Percentiles rank a stretch among this genome's conserved stretches.
Evolutionary conservation across 2,113 vertebrate species (phyloP).

Genomic region (Notarius lentiginosus): DNA sequence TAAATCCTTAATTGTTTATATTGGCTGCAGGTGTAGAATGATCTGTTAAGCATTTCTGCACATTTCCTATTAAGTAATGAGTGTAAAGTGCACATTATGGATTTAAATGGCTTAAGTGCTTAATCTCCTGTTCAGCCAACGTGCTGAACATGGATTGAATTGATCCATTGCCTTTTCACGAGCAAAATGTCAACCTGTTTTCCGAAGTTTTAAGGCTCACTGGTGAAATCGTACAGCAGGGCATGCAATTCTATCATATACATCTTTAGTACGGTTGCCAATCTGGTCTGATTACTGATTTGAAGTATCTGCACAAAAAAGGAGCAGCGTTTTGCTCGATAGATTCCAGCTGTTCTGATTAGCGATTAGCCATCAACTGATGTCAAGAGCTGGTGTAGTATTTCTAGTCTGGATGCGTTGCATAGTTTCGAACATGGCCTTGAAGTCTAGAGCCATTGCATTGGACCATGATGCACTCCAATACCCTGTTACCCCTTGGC

Average conservation of each 20-base stretch:
- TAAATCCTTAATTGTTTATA: slow-evolving; percentile 17
- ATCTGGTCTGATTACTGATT: background rate
- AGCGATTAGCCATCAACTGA: background rate
- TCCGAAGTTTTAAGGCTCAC: background rate
- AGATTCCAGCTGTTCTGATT: background rate
- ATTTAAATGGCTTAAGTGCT: slow-evolving; percentile 47
- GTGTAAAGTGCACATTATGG: slow-evolving; percentile 38
- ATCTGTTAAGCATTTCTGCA: slow-evolving; percentile 23
- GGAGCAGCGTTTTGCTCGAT: slow-evolving; percentile 1
- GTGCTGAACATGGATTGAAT: slow-evolving; percentile 51
- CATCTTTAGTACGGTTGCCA: background rate
- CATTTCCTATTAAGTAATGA: slow-evolving; percentile 39
- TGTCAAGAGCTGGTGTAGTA: background rate
- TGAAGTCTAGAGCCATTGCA: background rate
- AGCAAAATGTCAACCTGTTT: slow-evolving; percentile 38
- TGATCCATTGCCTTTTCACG: slow-evolving; percentile 48
- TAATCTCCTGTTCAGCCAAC: slow-evolving; percentile 47
- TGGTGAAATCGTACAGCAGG: slow-evolving; percentile 11
- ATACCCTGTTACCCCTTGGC: background rate
- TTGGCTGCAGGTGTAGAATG: slow-evolving; percentile 17
- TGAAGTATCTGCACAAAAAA: background rate
- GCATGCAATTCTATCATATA: background rate
- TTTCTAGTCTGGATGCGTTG: slow-evolving; percentile 34
- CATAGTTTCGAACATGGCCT: slow-evolving; percentile 8
- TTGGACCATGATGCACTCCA: background rate